Conservation (phyloP, 2,113 vertebrate species). For the Alaudala cheleensis region DNA sequence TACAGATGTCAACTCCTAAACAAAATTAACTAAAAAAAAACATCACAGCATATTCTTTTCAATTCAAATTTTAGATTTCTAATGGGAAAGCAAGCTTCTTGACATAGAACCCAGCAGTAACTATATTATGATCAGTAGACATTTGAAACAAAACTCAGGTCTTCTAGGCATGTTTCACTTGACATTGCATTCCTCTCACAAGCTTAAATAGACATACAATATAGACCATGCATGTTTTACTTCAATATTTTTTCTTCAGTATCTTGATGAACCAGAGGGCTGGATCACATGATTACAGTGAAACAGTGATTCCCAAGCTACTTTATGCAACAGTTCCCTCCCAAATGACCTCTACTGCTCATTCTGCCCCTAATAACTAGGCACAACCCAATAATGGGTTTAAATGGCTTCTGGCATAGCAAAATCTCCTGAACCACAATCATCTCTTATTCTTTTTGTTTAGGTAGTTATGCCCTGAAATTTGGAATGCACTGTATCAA, state of each 20-base stretch:
- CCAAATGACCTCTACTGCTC: neutral
- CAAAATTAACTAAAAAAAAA: neutral
- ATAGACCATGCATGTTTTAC: neutral
- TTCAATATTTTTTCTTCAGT: neutral
- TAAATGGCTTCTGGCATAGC: neutral
- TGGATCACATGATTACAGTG: neutral
- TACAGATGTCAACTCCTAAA: neutral
- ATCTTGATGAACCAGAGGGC: neutral
- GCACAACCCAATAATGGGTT: neutral
- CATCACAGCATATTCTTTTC: neutral
- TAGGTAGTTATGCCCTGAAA: neutral
- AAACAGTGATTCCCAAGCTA: neutral
- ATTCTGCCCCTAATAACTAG: neutral
- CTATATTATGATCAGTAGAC: neutral
- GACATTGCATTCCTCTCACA: neutral
- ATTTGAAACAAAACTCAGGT: neutral
- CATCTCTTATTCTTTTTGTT: neutral
- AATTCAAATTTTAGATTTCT: neutral
- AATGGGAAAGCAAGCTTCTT: neutral
- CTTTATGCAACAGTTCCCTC: neutral
- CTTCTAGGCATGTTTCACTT: neutral
- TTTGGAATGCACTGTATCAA: neutral
- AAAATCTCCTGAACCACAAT: neutral
- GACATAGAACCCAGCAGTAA: neutral
- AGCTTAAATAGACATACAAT: neutral